Percentiles rank a stretch among this genome's conserved stretches.
Evolutionary conservation across 2,888 invertebrate species (phyloP).

Genomic region (Drosophila greeni): DNA sequence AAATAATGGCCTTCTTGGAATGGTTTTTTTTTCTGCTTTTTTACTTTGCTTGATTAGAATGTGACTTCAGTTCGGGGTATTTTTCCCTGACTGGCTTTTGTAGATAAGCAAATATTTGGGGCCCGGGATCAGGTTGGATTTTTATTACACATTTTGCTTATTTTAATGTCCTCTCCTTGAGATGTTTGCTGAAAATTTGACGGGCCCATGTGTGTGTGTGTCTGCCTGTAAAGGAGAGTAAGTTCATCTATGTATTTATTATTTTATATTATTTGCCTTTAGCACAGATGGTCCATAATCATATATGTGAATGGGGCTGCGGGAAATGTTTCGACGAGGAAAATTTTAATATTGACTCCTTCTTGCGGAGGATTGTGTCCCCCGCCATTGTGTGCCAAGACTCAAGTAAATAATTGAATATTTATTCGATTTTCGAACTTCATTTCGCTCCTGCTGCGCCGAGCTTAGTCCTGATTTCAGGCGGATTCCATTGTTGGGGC

Average conservation of each 20-base stretch:
- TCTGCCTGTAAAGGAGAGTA: slow-evolving; percentile 35
- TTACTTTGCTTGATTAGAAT: slow-evolving; percentile 31
- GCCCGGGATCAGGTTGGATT: slow-evolving; percentile 37
- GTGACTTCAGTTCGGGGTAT: slow-evolving; percentile 34
- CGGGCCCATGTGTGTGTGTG: slow-evolving; percentile 11
- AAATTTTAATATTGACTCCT: slow-evolving; percentile 37
- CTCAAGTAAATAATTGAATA: slow-evolving; percentile 53
- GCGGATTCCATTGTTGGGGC: slow-evolving; percentile 24
- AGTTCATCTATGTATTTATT: slow-evolving; percentile 64
- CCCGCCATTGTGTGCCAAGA: slow-evolving; percentile 38
- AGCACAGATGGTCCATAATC: slow-evolving; percentile 39
- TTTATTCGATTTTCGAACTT: slow-evolving; percentile 53
- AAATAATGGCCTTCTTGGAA: slow-evolving; percentile 1
- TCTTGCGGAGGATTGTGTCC: slow-evolving; percentile 7
- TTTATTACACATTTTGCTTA: slow-evolving; percentile 59
- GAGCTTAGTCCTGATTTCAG: slow-evolving; percentile 9
- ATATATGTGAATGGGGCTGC: slow-evolving; percentile 25
- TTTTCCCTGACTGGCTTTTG: slow-evolving; percentile 27
- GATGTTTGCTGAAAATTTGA: slow-evolving; percentile 44
- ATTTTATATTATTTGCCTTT: slow-evolving; percentile 52
- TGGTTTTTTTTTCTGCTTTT: background rate
- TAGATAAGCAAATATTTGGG: slow-evolving; percentile 39
- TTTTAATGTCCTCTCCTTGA: slow-evolving; percentile 54
- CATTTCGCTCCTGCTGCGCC: slow-evolving; percentile 17
- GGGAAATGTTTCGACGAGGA: slow-evolving; percentile 9